Conservation (phyloP, 2,888 invertebrate genomes). For the Dastarcus helophoroides region DNA sequence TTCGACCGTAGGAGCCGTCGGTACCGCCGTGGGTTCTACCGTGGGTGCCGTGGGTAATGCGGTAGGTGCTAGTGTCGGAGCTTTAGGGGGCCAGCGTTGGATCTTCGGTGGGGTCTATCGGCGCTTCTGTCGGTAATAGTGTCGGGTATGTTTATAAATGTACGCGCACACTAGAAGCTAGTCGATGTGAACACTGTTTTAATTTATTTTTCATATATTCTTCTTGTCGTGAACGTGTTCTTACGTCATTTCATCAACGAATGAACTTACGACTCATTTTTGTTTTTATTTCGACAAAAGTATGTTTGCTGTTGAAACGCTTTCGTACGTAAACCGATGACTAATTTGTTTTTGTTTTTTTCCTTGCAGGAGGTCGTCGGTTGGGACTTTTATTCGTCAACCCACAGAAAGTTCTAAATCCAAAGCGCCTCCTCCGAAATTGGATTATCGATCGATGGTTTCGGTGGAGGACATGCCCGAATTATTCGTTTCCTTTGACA, state of each 20-base stretch:
- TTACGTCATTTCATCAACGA: no score
- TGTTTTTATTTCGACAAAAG: no score
- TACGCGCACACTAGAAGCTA: no score
- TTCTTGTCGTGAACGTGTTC: no score
- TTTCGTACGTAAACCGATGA: no score
- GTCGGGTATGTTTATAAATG: no score
- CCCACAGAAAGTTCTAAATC: slow-evolving; percentile 48
- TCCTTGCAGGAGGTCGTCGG: slow-evolving; percentile 63
- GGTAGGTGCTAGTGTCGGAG: slow-evolving; percentile 29
- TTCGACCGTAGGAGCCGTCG: slow-evolving; percentile 27
- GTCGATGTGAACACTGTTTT: no score
- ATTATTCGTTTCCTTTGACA: slow-evolving; percentile 87
- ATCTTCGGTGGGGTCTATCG: slow-evolving; percentile 26
- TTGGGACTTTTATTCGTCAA: slow-evolving; percentile 74
- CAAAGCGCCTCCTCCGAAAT: slow-evolving; percentile 55
- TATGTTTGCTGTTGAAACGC: no score
- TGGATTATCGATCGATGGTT: slow-evolving; percentile 87
- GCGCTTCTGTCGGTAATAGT: slow-evolving; percentile 31
- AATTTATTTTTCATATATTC: no score
- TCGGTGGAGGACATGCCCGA: slow-evolving; percentile 92
- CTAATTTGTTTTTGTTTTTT: slow-evolving; percentile 3
- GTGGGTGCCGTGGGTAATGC: slow-evolving; percentile 34
- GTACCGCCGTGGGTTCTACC: slow-evolving; percentile 26
- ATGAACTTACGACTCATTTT: no score
- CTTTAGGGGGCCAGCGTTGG: slow-evolving; percentile 30